phyloP scores from a whole-genome alignment of 2,888 invertebrate species.

The Papilio gigon region DNA sequence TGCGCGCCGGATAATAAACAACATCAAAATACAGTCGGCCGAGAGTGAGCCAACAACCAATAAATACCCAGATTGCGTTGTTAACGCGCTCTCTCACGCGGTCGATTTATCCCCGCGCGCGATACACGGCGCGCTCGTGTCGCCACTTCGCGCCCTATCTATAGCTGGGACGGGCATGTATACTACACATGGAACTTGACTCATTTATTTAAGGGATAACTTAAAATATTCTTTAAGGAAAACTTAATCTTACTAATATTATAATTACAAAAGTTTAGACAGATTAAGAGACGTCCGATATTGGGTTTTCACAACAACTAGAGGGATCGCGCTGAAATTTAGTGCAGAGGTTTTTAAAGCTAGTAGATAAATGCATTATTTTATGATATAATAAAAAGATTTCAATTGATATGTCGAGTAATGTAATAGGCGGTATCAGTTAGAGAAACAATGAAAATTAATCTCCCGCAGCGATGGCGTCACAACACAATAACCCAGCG shows the following conservation, averaged over 20 bases:
- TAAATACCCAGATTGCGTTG: slow-evolving; percentile 53
- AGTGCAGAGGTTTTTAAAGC: no score
- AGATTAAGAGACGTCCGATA: no score
- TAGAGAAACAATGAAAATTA: slow-evolving; percentile 65
- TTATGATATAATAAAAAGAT: background rate
- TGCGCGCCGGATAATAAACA: slow-evolving; percentile 57
- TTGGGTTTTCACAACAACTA: no score
- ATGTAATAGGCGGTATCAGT: slow-evolving; percentile 50
- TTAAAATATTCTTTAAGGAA: background rate
- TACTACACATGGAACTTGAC: background rate
- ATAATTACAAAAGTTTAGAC: no score
- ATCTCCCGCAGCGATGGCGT: slow-evolving; percentile 53
- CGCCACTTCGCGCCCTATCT: background rate
- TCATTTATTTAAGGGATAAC: background rate
- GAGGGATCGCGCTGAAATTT: no score
- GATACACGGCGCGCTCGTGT: slow-evolving; percentile 39
- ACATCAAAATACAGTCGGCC: slow-evolving; percentile 70
- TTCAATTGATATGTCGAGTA: background rate
- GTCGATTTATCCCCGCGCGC: slow-evolving; percentile 40
- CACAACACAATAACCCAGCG: slow-evolving; percentile 47
- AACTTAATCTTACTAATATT: no score
- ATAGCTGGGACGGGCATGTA: slow-evolving; percentile 19
- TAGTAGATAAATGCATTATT: background rate
- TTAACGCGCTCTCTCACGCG: slow-evolving; percentile 40
- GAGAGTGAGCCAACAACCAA: slow-evolving; percentile 61